Evolutionary conservation across 1,140 invertebrate genomes (phyloP).

Genomic region (Caenorhabditis tropicalis): DNA sequence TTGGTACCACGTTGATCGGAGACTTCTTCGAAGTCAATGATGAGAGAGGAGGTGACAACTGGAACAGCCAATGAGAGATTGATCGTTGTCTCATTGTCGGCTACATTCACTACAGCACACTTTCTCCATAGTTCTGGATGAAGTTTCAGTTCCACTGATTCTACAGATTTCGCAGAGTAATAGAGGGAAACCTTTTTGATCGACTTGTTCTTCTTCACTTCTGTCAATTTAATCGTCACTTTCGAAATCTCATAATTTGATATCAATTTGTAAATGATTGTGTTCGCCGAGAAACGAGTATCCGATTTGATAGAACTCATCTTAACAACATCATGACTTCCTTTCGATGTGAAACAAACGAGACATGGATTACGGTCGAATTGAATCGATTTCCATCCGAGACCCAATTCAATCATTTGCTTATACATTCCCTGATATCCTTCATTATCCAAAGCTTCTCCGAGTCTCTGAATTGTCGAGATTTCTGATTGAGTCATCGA

Average conservation of each 20-base stretch:
- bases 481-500: constrained; percentile 22
- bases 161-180: constrained; percentile 23
- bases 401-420: constrained; percentile 62
- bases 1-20: constrained; percentile 84
- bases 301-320: constrained; percentile 91
- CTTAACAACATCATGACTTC: constrained; percentile 77
- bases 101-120: neutral
- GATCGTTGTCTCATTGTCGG: neutral
- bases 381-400: constrained; percentile 65
- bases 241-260: constrained; percentile 93
- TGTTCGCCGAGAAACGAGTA: constrained; percentile 95
- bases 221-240: constrained; percentile 88
- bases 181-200: constrained; percentile 82
- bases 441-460: constrained; percentile 76
- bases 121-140: constrained; percentile 30
- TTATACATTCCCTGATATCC: constrained; percentile 62
- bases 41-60: constrained; percentile 95
- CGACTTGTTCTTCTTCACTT: constrained; percentile 95
- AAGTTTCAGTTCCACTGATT: neutral
- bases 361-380: constrained; percentile 75
- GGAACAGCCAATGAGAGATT: constrained; percentile 81
- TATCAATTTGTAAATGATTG: constrained; percentile 93
- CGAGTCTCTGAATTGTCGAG: neutral
- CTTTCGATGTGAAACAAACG: constrained; percentile 30
- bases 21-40: constrained; percentile 97